phyloP scores from a whole-genome alignment of 2,113 vertebrate species.

The Terrapene triunguis region DNA sequence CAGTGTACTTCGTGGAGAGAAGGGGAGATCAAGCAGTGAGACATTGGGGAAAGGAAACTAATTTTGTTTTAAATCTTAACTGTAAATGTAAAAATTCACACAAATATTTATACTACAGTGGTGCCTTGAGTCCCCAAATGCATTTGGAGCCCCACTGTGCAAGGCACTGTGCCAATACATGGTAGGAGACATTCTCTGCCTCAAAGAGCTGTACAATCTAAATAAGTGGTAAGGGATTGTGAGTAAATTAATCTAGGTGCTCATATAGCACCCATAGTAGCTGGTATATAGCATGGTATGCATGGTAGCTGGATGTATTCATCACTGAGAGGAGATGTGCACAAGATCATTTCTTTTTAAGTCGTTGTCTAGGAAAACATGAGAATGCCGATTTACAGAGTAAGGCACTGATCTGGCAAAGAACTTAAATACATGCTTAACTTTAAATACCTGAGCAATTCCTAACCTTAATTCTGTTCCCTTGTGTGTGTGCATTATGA shows the following conservation, averaged over 20 bases:
- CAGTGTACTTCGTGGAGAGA: not conserved
- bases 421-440: not conserved
- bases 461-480: not conserved
- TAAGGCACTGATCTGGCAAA: not conserved
- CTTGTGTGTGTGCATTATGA: not conserved
- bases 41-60: not conserved
- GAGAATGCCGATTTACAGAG: not conserved
- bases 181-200: too few relatives aligned
- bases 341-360: not conserved
- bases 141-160: too few relatives aligned
- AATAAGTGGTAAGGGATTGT: not conserved
- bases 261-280: not conserved
- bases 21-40: not conserved
- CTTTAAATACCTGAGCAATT: not conserved
- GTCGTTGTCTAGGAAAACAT: not conserved
- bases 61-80: not conserved
- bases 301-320: not conserved
- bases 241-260: not conserved
- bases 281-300: too few relatives aligned
- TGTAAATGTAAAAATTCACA: too few relatives aligned
- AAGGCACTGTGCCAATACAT: too few relatives aligned
- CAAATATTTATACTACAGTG: too few relatives aligned
- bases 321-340: not conserved
- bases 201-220: too few relatives aligned
- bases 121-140: too few relatives aligned